Percentiles rank a stretch among this genome's conserved stretches.
Evolutionary conservation across 2,113 vertebrate genomes (phyloP).

Genomic region (Scortum barcoo): DNA sequence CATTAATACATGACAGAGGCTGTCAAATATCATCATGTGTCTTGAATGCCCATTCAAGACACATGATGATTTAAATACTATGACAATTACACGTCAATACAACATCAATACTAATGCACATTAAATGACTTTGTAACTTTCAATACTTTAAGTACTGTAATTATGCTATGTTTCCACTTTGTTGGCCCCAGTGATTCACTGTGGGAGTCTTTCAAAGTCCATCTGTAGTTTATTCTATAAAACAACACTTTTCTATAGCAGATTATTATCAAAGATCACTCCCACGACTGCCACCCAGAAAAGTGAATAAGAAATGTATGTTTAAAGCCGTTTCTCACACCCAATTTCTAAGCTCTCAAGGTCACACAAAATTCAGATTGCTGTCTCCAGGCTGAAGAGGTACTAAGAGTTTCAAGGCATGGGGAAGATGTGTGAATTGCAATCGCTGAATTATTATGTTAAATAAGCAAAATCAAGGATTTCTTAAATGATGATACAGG

Average conservation of each 20-base stretch:
- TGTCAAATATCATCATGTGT: conserved; percentile 49
- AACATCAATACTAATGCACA: neutral
- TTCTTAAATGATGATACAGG: neutral
- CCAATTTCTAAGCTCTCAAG: conserved; percentile 13
- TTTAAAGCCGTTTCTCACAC: conserved; percentile 5
- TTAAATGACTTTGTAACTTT: conserved; percentile 6
- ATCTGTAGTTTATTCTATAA: neutral
- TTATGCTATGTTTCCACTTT: neutral
- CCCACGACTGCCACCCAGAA: neutral
- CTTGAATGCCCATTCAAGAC: neutral
- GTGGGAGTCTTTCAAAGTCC: neutral
- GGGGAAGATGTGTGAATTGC: neutral
- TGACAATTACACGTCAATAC: conserved; percentile 7
- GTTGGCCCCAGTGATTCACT: neutral
- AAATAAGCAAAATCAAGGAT: neutral
- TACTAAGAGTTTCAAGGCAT: neutral
- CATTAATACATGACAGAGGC: conserved; percentile 44
- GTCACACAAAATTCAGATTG: conserved; percentile 2
- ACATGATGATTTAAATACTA: conserved; percentile 2
- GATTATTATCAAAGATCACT: conserved; percentile 9
- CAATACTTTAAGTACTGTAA: neutral
- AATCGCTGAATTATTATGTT: neutral
- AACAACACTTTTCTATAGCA: neutral
- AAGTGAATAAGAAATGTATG: neutral
- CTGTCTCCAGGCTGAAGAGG: neutral